Evolutionary conservation across 23 tunicate species (phyloP).

Genomic region (Trididemnum nubilum): DNA sequence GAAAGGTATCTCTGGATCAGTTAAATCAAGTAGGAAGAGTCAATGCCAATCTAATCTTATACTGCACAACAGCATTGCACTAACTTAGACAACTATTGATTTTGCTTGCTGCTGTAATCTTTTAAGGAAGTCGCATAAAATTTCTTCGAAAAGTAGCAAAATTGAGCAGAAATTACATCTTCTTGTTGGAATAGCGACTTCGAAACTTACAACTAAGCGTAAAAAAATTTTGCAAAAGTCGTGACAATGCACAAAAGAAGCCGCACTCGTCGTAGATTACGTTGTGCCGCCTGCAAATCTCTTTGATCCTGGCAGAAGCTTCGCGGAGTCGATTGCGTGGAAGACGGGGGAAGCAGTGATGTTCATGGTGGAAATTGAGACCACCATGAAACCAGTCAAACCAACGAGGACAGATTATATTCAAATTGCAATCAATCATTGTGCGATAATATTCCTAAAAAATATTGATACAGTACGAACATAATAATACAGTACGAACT

Average conservation of each 20-base stretch:
- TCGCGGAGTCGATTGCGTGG: conserved; percentile 77
- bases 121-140: too few relatives aligned
- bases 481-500: background rate
- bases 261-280: conserved; percentile 66
- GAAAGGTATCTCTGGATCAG: too few relatives aligned
- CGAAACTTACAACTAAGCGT: conserved; percentile 34
- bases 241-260: conserved; percentile 50
- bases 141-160: too few relatives aligned
- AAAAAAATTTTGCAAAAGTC: conserved; percentile 47
- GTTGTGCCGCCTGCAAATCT: conserved; percentile 61
- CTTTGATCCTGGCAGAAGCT: conserved; percentile 53
- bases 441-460: conserved; percentile 70
- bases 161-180: too few relatives aligned
- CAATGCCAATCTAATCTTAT: too few relatives aligned
- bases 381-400: conserved; percentile 98
- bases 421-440: conserved; percentile 82
- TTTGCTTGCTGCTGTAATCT: too few relatives aligned
- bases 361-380: conserved; percentile 86
- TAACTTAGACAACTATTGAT: too few relatives aligned
- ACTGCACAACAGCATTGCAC: too few relatives aligned
- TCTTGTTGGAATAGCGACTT: too few relatives aligned
- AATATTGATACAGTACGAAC: too few relatives aligned
- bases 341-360: conserved; percentile 86
- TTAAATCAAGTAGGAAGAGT: too few relatives aligned
- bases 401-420: conserved; percentile 79